Evolutionary conservation across 2,797 vertebrate species (phyloP), one percentile per base, ranked within the genome.

Genomic region (Psittacula derbiana): DNA sequence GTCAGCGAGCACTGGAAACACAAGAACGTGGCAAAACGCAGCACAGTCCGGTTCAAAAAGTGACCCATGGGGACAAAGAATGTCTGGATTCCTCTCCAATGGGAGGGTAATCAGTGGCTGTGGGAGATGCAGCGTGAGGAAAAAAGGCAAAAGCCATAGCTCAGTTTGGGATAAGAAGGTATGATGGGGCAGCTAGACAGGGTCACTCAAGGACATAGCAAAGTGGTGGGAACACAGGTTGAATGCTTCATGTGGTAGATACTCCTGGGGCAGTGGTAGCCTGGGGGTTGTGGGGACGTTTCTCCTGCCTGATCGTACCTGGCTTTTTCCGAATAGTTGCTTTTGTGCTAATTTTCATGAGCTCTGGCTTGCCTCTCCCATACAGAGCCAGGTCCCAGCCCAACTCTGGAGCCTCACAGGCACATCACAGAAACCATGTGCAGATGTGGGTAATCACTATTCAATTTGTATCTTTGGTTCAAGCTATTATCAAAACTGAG

Each of bases 381-480:
- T 6, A 7, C 33, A 38, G 19, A 87, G 9, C 16, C 74, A 62
- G 61, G 70, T 70, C 49, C 58, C 72, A 81, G 17, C 53, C 33
- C 44, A 52, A 1, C 6, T 0, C 0, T 17, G 44, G 43, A 75
- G 25, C 25, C 38, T 12, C 17, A 5, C 20, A 66, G 31, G 8
- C 61, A 50, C 2, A 6, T 12, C 64, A 53, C 67, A 72, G 58
- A 76, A 91, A 41, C 19, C 2, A 0, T 4, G 55, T 23, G 38
- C 50, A 65, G 46, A 33, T 0, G 0, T 30, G 27, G n/a, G 31
- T 8, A n/a, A 76, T 31, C 12, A 1, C 33, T 36, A 1, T 16
- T 17, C 33, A 33, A 38, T 41, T 27, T 50, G 15, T 19, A 18
- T 80, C 46, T 41, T 61, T 83, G 58, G 41, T 31, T 36, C 23